phyloP scores from a whole-genome alignment of 2,797 vertebrate species.

The Diplodus puntazzo region DNA sequence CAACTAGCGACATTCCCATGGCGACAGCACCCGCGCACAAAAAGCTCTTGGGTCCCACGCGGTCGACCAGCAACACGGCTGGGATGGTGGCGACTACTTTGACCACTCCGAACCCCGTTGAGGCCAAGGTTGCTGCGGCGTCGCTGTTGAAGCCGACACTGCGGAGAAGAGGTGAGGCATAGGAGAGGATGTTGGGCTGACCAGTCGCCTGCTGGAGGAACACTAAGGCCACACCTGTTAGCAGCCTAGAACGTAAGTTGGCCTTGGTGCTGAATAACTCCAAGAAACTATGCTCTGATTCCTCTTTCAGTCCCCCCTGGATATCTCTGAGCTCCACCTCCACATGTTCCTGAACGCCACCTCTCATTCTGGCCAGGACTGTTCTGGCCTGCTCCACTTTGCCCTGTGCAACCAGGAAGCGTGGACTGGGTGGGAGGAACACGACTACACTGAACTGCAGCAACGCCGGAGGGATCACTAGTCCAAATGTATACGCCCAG shows the following conservation, averaged over 20 bases:
- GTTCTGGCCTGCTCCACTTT: slow-evolving; percentile 86
- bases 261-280: slow-evolving; percentile 92
- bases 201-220: slow-evolving; percentile 96
- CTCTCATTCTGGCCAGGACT: slow-evolving; percentile 88
- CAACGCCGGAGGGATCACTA: slow-evolving; percentile 90
- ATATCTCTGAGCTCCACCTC: slow-evolving; percentile 89
- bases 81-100: slow-evolving; percentile 94
- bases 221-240: slow-evolving; percentile 90
- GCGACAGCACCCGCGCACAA: slow-evolving; percentile 90
- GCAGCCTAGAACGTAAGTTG: slow-evolving; percentile 91
- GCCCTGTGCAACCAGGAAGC: slow-evolving; percentile 91
- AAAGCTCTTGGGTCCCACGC: slow-evolving; percentile 93
- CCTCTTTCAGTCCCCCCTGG: slow-evolving; percentile 90
- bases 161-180: slow-evolving; percentile 93
- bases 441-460: slow-evolving; percentile 90
- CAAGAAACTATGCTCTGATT: slow-evolving; percentile 89
- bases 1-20: slow-evolving; percentile 89
- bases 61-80: slow-evolving; percentile 92
- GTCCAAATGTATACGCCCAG: slow-evolving; percentile 94
- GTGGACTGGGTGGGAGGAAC: slow-evolving; percentile 93
- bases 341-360: slow-evolving; percentile 72
- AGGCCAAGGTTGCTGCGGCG: slow-evolving; percentile 93
- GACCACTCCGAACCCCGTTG: slow-evolving; percentile 93
- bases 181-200: slow-evolving; percentile 95
- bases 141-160: slow-evolving; percentile 95